Conservation (phyloP, 37 sponge, comb jelly and placozoan genomes). For the Cladorhizidae sp. region DNA sequence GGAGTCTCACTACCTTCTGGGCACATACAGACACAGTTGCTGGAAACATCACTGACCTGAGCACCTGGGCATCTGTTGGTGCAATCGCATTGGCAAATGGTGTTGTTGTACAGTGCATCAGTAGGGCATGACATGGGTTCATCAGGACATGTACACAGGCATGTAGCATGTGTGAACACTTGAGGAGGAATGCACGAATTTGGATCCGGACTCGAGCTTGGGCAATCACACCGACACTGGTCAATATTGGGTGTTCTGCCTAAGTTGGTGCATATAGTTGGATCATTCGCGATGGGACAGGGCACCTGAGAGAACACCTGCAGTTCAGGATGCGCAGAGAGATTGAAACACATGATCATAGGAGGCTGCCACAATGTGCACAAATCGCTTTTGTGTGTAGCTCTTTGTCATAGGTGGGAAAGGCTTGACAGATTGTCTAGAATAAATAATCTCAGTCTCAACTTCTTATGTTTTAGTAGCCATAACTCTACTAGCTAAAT, state of each 20-base stretch:
- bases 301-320: background rate
- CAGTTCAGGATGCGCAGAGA: background rate
- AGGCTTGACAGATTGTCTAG: too few relatives aligned
- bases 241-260: background rate
- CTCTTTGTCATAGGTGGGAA: too few relatives aligned
- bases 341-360: too few relatives aligned
- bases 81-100: slow-evolving; percentile 34
- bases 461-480: too few relatives aligned
- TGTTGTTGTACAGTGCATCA: background rate
- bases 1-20: background rate
- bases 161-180: background rate
- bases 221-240: background rate
- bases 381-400: too few relatives aligned
- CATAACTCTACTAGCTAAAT: too few relatives aligned
- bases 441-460: too few relatives aligned
- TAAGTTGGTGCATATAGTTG: background rate
- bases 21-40: slow-evolving; percentile 35
- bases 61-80: slow-evolving; percentile 9
- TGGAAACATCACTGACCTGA: background rate
- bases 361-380: too few relatives aligned
- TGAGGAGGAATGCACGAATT: slow-evolving; percentile 7
- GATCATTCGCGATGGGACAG: background rate
- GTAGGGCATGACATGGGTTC: background rate
- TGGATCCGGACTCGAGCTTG: background rate
- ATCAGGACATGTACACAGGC: slow-evolving; percentile 27